Percentiles rank a stretch among this genome's conserved stretches.
Conservation (phyloP, 2,113 vertebrate species). For the Mixornis gularis region DNA sequence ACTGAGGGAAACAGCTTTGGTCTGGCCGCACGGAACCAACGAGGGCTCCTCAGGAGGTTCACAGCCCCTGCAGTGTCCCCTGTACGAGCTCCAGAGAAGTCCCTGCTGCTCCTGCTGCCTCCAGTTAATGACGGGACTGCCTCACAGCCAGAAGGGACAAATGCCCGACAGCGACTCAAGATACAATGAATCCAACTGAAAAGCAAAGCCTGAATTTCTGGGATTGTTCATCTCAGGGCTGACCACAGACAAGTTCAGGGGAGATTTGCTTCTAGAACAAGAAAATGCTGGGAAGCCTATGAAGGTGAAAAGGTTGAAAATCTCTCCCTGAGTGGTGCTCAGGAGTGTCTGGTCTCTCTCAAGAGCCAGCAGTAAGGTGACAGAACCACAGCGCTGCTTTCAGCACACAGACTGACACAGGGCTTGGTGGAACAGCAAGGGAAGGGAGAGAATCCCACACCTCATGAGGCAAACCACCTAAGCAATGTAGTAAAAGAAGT, state of each 20-base stretch:
- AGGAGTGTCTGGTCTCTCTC: neutral
- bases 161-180: neutral
- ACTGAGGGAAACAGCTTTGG: neutral
- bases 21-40: neutral
- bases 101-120: neutral
- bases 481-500: neutral
- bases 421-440: neutral
- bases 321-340: accelerated
- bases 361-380: neutral
- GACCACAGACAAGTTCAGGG: neutral
- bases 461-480: neutral
- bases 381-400: neutral
- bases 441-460: neutral
- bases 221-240: neutral
- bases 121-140: no score
- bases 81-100: neutral
- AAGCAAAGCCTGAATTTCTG: neutral
- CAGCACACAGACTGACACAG: neutral
- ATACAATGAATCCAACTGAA: accelerated
- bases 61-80: neutral
- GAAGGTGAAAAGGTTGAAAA: neutral
- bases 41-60: neutral
- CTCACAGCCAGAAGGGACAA: no score
- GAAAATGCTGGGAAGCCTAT: neutral
- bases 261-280: neutral